phyloP scores from a whole-genome alignment of 2,797 vertebrate genomes.

The Aeoliscus strigatus region DNA sequence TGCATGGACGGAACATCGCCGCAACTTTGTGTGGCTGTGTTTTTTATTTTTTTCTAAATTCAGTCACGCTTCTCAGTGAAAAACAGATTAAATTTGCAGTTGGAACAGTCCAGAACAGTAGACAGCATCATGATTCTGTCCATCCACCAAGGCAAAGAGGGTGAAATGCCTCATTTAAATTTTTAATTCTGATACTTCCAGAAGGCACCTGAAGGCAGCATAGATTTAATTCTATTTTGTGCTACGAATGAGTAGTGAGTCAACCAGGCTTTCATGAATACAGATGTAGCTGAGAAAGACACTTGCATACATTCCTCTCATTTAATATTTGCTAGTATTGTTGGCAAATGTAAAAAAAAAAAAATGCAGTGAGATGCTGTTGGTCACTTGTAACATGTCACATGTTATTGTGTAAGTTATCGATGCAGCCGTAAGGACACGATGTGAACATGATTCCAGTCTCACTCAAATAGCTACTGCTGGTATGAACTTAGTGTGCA shows the following conservation, averaged over 20 bases:
- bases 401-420: too few relatives aligned
- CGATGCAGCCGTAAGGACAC: too few relatives aligned
- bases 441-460: too few relatives aligned
- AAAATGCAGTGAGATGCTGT: too few relatives aligned
- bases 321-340: too few relatives aligned
- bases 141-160: slow-evolving; percentile 12
- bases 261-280: not conserved
- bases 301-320: too few relatives aligned
- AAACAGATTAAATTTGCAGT: slow-evolving; percentile 23
- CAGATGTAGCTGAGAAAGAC: too few relatives aligned
- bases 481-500: too few relatives aligned
- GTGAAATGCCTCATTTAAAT: slow-evolving; percentile 63
- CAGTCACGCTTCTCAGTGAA: slow-evolving; percentile 1
- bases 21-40: slow-evolving; percentile 5
- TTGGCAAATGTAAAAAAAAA: too few relatives aligned
- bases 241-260: slow-evolving; percentile 22
- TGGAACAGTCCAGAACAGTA: slow-evolving; percentile 18
- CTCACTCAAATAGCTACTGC: too few relatives aligned
- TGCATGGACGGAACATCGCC: slow-evolving; percentile 14
- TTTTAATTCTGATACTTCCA: slow-evolving; percentile 59
- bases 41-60: too few relatives aligned
- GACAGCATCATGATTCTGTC: slow-evolving; percentile 8
- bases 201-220: slow-evolving; percentile 26
- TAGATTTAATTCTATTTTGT: slow-evolving; percentile 11
- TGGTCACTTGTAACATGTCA: too few relatives aligned